Evolutionary conservation across 2,797 vertebrate genomes (phyloP), one percentile per base, ranked within the genome.

Genomic region (Spinus olivaceus): DNA sequence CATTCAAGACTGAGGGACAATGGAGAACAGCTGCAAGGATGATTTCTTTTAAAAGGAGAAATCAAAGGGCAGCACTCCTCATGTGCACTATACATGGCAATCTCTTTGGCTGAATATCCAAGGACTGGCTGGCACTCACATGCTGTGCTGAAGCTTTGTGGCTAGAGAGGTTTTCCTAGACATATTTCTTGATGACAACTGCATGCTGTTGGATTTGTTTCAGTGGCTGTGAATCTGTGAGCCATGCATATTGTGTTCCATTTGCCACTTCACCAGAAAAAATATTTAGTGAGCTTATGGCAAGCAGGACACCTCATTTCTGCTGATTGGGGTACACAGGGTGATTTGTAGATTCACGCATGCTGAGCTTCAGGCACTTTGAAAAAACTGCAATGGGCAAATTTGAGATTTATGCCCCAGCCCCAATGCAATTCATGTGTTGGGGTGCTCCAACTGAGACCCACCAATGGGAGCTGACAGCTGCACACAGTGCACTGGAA

Each of bases 151-250:
- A 87, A 94, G 64, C 81, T 56, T 83, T 10, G 2, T 30, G 88
- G 81, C 86, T 89, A 25, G 25, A 88, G 94, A 95, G 91, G 81
- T 51, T 95, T 94, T 90, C 94, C 86, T 94, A 78, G 81, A 86
- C 64, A 71, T 86, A 91, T 94, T 96, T 96, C 96, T 90, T 46
- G 90, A 92, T 94, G 94, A 97, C 90, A 94, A 82, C 67, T 91
- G 78, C 92, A 78, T 83, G 83, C 90, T 94, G 81, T 77, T 95
- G 93, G 90, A 94, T 92, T 90, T 87, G 80, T 94, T 94, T 95
- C 86, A 81, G 81, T 63, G 64, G 27, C 87, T 90, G 82, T 63
- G 88, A 93, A 92, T 90, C 72, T 79, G 72, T 90, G 80, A 88
- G 88, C 91, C 83, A 59, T 56, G 84, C 80, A 87, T 87, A 88